These are phyloP conservation scores for Podilymbus podiceps DNA, from an alignment of 2,113 vertebrate genomes.

Conservation along the genomic window DNA sequence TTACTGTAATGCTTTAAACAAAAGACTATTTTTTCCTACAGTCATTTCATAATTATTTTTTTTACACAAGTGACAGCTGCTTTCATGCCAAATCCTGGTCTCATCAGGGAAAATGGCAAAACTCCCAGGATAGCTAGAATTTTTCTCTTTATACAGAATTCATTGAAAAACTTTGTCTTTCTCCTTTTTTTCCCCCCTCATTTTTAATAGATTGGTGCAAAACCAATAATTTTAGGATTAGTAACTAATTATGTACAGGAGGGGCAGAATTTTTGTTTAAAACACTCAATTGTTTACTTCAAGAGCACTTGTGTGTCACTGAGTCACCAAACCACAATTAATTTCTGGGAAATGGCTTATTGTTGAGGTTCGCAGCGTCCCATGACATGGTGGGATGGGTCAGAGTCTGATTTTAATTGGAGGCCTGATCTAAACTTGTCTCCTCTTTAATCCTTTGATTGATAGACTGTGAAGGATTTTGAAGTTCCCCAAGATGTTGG, in stretches of 20 bases:
- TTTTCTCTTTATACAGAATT: constrained; percentile 1
- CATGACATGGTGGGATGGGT: neutral
- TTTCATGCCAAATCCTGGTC: constrained; percentile 4
- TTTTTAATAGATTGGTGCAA: neutral
- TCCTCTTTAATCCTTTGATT: neutral
- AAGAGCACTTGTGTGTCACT: constrained; percentile 28
- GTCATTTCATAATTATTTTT: constrained; percentile 4
- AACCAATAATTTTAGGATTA: constrained; percentile 2
- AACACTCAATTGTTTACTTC: constrained; percentile 38
- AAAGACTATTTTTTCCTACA: constrained; percentile 11
- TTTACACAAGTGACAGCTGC: constrained; percentile 14
- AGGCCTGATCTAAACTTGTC: neutral
- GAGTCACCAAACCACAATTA: constrained; percentile 64
- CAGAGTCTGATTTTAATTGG: constrained; percentile 2
- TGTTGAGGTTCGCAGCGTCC: constrained; percentile 14
- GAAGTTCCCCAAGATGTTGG: constrained; percentile 42
- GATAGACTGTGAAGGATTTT: neutral
- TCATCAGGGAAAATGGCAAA: constrained; percentile 44
- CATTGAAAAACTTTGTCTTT: constrained; percentile 20
- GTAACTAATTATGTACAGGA: constrained; percentile 40
- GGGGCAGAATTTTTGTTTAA: constrained; percentile 13
- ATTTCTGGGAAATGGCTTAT: constrained; percentile 52
- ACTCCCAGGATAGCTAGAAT: constrained; percentile 18
- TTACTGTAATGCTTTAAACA: neutral
- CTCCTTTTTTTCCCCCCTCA: neutral